Percentiles rank a stretch among this genome's conserved stretches.
These are phyloP conservation scores for Acrobasis suavella DNA, from an alignment of 2,888 invertebrate species.

Conservation along the genomic window DNA sequence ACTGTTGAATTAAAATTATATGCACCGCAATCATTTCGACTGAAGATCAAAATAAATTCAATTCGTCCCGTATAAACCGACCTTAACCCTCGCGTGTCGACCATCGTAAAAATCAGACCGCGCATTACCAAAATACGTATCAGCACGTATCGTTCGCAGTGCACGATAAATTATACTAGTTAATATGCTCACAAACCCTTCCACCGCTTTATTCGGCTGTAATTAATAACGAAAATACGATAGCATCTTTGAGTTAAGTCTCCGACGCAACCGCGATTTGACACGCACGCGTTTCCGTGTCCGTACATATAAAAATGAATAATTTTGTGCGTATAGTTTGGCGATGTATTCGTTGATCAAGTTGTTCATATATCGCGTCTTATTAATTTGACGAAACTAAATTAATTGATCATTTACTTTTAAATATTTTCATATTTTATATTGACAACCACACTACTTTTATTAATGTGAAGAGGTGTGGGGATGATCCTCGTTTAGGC, in stretches of 20 bases:
- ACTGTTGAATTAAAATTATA: too few species aligned
- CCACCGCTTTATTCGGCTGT: slow-evolving; percentile 58
- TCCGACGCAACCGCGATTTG: slow-evolving; percentile 41
- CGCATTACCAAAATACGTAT: slow-evolving; percentile 70
- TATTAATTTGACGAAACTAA: not conserved
- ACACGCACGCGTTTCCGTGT: slow-evolving; percentile 35
- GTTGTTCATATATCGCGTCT: not conserved
- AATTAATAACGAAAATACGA: slow-evolving; percentile 74
- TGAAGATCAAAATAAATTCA: not conserved
- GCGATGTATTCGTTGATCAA: not conserved
- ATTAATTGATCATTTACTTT: not conserved
- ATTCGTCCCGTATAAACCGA: slow-evolving; percentile 17
- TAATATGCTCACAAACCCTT: slow-evolving; percentile 71
- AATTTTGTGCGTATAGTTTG: slow-evolving; percentile 7
- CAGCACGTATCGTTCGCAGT: slow-evolving; percentile 68
- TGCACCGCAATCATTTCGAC: not conserved
- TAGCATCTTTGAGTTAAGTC: slow-evolving; percentile 61
- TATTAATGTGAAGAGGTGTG: too few species aligned
- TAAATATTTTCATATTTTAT: not conserved
- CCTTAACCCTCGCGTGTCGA: slow-evolving; percentile 55
- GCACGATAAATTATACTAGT: slow-evolving; percentile 70
- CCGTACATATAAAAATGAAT: slow-evolving; percentile 32
- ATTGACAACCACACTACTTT: not conserved
- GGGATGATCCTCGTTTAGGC: too few species aligned
- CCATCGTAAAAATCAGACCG: slow-evolving; percentile 61